These are phyloP conservation scores for Lycophotia porphyrea DNA, from an alignment of 2,888 invertebrate genomes.

Conservation along the genomic window DNA sequence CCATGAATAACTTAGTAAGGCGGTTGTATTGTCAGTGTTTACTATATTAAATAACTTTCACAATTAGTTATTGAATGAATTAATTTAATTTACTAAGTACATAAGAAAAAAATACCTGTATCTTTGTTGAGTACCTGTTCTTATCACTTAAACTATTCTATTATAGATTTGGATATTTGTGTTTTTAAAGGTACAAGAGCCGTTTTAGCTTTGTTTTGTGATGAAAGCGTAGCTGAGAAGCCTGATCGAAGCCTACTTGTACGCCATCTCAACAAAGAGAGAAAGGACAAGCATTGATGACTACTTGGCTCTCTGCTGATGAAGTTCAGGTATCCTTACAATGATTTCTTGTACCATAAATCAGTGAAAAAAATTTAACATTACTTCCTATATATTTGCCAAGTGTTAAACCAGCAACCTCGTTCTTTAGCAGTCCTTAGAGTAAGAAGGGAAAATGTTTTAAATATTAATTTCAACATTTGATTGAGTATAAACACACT, in stretches of 20 bases:
- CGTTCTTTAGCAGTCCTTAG: background rate
- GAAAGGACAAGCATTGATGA: background rate
- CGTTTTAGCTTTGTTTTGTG: background rate
- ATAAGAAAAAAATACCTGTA: background rate
- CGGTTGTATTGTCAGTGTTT: conserved; percentile 19
- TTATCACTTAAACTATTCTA: background rate
- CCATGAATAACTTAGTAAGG: conserved; percentile 25
- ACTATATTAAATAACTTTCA: conserved; percentile 46
- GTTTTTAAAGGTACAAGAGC: background rate
- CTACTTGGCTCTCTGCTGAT: background rate
- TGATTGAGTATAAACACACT: conserved; percentile 1
- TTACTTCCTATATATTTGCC: background rate
- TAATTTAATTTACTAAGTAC: conserved; percentile 6
- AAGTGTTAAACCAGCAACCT: conserved; percentile 1
- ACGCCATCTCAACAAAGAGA: background rate
- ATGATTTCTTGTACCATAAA: background rate
- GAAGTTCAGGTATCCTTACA: background rate
- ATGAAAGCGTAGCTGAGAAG: background rate
- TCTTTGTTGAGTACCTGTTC: background rate
- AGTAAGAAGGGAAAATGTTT: background rate
- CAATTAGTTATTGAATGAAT: conserved; percentile 24
- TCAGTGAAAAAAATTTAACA: background rate
- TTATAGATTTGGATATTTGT: background rate
- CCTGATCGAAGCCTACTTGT: background rate
- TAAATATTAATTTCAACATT: background rate